Base-by-base conservation (phyloP, 2,797 vertebrate species). In the Neosilurus mollespiculum region DNA sequence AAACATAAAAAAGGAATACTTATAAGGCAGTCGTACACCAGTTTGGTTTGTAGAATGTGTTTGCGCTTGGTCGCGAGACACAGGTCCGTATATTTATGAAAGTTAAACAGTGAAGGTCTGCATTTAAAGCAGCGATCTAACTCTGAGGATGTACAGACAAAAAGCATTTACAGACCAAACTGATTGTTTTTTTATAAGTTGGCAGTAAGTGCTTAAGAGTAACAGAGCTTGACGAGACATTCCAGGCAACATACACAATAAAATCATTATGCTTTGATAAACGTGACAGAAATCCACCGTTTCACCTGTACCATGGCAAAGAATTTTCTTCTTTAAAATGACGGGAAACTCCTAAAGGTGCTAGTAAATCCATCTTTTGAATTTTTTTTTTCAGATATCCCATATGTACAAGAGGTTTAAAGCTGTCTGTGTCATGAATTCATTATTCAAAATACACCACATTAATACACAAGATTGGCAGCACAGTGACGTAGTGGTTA, bases 1-100 rank as follows among this genome's bases (percentile, higher is more conserved):
- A 93, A 92, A 94, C 91, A 92, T 91, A 64, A n/a, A 93, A 92
- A 92, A 91, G 87, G 86, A 92, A 89, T 88, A 92, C 91, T 20
- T 87, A 88, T 94, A 95, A 95, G 95, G 94, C 94, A 94, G 90
- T 93, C 89, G 87, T 90, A 90, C 89, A 93, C 91, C 90, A 90
- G 91, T 92, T 90, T 90, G 90, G 87, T 91, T 86, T 82, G 78
- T 89, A 86, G 82, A 49, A 71, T 37, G 30, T 89, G 83, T 86
- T 89, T 70, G 75, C 87, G 78, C 71, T 88, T 81, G n/a, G 70
- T 88, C 71, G 81, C 76, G 86, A 87, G 81, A 87, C 82, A 54
- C 49, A 56, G 51, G 67, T 85, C 88, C 84, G 26, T 88, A 88
- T 83, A 84, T 88, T 84, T 56, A 75, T 43, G 43, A 43, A 43